phyloP scores from a whole-genome alignment of 2,888 invertebrate genomes.

The Dugesia japonica region DNA sequence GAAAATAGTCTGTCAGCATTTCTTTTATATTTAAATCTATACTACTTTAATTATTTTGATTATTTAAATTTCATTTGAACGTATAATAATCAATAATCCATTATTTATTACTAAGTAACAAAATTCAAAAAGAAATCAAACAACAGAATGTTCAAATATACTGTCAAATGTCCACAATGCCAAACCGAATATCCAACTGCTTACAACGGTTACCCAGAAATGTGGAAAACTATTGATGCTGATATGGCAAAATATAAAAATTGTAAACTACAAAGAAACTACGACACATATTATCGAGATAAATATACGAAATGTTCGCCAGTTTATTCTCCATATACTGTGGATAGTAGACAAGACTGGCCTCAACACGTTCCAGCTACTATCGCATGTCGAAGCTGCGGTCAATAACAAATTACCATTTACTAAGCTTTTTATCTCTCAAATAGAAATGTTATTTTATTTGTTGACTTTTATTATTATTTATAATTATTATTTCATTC shows the following conservation, averaged over 20 bases:
- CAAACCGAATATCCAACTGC: background rate
- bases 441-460: too few relatives aligned
- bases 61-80: background rate
- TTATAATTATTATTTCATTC: too few relatives aligned
- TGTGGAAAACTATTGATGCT: background rate
- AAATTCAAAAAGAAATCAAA: background rate
- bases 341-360: background rate
- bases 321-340: background rate
- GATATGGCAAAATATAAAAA: background rate
- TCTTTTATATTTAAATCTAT: background rate
- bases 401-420: background rate
- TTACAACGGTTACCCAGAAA: background rate
- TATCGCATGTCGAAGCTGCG: background rate
- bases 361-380: background rate
- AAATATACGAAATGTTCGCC: background rate
- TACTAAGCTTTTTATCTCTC: too few relatives aligned
- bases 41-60: background rate
- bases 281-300: background rate
- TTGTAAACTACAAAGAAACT: background rate
- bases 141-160: background rate
- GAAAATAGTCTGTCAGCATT: background rate
- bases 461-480: too few relatives aligned
- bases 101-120: background rate
- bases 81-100: background rate
- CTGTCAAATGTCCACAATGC: background rate